These are phyloP conservation scores for Anoplophora glabripennis DNA, from an alignment of 1,140 invertebrate species.

Conservation along the genomic window DNA sequence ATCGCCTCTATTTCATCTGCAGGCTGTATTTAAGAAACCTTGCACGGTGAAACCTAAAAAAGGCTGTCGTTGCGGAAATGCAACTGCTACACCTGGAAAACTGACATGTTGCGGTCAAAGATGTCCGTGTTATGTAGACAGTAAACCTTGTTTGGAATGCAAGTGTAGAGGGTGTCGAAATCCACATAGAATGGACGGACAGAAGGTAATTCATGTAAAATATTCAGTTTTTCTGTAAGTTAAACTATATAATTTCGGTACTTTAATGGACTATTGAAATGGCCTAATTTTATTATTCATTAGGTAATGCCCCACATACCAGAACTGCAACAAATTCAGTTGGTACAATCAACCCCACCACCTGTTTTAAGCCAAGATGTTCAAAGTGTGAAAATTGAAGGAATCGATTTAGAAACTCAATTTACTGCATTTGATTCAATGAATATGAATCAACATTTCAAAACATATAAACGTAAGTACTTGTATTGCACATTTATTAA, in stretches of 20 bases:
- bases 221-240: neutral
- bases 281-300: conserved; percentile 1
- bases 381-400: conserved; percentile 19
- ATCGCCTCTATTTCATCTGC: neutral
- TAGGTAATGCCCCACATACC: conserved; percentile 29
- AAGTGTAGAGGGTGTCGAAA: conserved; percentile 89
- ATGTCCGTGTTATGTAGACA: conserved; percentile 89
- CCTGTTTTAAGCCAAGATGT: conserved; percentile 16
- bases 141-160: conserved; percentile 81
- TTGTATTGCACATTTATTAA: conserved; percentile 5
- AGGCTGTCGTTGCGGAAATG: conserved; percentile 89
- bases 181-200: conserved; percentile 75
- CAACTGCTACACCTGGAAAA: conserved; percentile 81
- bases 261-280: neutral
- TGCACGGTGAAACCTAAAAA: conserved; percentile 48
- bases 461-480: conserved; percentile 32
- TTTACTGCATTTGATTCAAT: conserved; percentile 28
- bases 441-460: conserved; percentile 28
- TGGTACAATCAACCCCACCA: conserved; percentile 11
- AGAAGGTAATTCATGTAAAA: conserved; percentile 61
- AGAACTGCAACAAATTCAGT: conserved; percentile 24
- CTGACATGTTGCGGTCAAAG: conserved; percentile 89
- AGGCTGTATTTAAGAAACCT: conserved; percentile 46
- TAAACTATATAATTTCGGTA: neutral
- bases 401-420: conserved; percentile 24